These are phyloP conservation scores for Drosophila niveifrons DNA, from an alignment of 2,888 invertebrate species.

Conservation along the genomic window DNA sequence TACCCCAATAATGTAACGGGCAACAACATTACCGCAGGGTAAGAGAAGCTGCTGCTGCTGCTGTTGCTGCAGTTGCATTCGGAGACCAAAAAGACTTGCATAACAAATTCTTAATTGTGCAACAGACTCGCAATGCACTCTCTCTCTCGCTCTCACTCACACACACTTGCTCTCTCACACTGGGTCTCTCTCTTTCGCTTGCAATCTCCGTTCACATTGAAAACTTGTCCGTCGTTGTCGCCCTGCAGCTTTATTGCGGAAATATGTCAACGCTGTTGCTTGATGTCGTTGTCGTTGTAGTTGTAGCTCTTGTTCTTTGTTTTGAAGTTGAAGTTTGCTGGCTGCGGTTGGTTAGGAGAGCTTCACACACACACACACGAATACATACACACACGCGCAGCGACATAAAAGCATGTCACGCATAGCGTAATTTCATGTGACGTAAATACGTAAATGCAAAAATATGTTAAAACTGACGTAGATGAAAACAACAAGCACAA, in stretches of 20 bases:
- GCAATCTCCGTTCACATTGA: slow-evolving; percentile 41
- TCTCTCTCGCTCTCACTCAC: slow-evolving; percentile 14
- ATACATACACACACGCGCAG: slow-evolving; percentile 32
- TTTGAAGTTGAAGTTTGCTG: slow-evolving; percentile 75
- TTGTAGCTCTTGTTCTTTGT: slow-evolving; percentile 38
- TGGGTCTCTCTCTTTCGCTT: not conserved
- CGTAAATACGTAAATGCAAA: slow-evolving; percentile 79
- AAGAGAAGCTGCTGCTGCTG: slow-evolving; percentile 21
- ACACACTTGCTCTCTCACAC: slow-evolving; percentile 13
- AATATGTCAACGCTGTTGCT: slow-evolving; percentile 70
- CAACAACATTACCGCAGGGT: slow-evolving; percentile 47
- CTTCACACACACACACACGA: slow-evolving; percentile 52
- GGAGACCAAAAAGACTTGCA: slow-evolving; percentile 68
- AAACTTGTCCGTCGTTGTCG: slow-evolving; percentile 60
- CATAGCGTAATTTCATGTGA: slow-evolving; percentile 76
- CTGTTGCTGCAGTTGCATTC: slow-evolving; percentile 51
- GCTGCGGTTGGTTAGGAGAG: slow-evolving; percentile 59
- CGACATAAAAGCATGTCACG: slow-evolving; percentile 73
- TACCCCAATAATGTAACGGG: slow-evolving; percentile 71
- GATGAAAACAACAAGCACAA: slow-evolving; percentile 50
- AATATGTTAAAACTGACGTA: slow-evolving; percentile 71
- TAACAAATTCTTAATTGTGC: slow-evolving; percentile 81
- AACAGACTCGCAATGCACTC: slow-evolving; percentile 49
- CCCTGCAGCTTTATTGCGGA: slow-evolving; percentile 75
- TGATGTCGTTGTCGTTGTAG: slow-evolving; percentile 30